A percentile compares a stretch with the other conserved stretches of the same genome.
Evolutionary conservation across 2,888 invertebrate species (phyloP).

Genomic region (Archips crataeganus): DNA sequence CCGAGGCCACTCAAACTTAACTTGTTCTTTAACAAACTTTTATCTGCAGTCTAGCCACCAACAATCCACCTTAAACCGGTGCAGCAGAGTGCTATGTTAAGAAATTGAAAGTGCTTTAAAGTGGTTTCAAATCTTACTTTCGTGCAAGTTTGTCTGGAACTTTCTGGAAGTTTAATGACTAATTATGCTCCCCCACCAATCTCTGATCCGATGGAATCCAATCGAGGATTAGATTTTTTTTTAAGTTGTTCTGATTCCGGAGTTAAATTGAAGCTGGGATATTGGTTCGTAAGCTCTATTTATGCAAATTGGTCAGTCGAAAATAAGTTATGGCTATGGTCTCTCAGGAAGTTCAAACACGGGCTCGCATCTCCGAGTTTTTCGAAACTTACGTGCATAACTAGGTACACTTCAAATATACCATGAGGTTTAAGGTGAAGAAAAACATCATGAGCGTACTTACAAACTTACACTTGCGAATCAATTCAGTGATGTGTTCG

Average conservation of each 20-base stretch:
- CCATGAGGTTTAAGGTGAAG: no score
- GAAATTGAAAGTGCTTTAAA: not conserved
- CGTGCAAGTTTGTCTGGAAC: slow-evolving; percentile 45
- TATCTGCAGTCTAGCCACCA: not conserved
- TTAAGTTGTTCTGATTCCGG: slow-evolving; percentile 23
- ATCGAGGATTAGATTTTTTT: slow-evolving; percentile 44
- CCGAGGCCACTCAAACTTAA: slow-evolving; percentile 56
- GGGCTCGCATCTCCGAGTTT: no score
- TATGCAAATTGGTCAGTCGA: no score
- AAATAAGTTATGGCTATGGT: not conserved
- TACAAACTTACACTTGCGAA: no score
- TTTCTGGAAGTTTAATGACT: slow-evolving; percentile 57
- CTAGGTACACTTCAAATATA: no score
- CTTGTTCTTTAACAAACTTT: slow-evolving; percentile 45
- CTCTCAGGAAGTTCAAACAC: no score
- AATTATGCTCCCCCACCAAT: slow-evolving; percentile 49
- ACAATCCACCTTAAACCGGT: slow-evolving; percentile 10
- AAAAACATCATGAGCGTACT: no score
- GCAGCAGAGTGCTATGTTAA: slow-evolving; percentile 9
- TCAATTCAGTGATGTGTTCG: no score
- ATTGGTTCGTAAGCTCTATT: slow-evolving; percentile 6
- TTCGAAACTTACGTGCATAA: no score
- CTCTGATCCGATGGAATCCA: slow-evolving; percentile 47
- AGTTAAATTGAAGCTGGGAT: slow-evolving; percentile 3
- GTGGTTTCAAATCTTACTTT: slow-evolving; percentile 42